These are phyloP conservation scores for Pseudoips prasinana DNA, from an alignment of 2,888 invertebrate species.

Conservation along the genomic window DNA sequence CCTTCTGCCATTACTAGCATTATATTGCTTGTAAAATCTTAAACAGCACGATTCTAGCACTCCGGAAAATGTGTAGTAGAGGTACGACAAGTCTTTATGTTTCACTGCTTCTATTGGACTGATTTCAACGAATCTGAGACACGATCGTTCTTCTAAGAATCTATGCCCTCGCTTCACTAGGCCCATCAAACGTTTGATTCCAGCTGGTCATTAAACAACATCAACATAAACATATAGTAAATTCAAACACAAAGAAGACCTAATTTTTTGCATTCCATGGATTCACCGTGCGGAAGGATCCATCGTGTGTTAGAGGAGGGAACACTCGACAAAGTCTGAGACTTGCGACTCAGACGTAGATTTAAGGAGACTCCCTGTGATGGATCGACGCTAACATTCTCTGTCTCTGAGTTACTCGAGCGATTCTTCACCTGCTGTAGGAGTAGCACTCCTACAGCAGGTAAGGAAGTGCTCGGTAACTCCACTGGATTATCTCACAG, in stretches of 20 bases:
- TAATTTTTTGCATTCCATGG: too few relatives aligned
- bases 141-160: constrained; percentile 50
- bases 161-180: constrained; percentile 48
- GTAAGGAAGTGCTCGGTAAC: neutral
- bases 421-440: neutral
- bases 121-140: constrained; percentile 51
- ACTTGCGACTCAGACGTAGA: too few relatives aligned
- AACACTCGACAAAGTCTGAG: too few relatives aligned
- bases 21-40: constrained; percentile 28
- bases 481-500: too few relatives aligned
- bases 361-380: too few relatives aligned
- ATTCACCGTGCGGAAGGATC: neutral
- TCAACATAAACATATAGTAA: neutral
- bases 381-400: too few relatives aligned
- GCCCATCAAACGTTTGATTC: constrained; percentile 47
- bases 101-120: constrained; percentile 38
- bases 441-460: neutral
- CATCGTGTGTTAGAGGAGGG: neutral
- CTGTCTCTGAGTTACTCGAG: too few relatives aligned
- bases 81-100: constrained; percentile 42
- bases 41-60: constrained; percentile 62
- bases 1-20: constrained; percentile 37
- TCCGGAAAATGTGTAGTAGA: constrained; percentile 59
- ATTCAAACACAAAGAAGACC: too few relatives aligned
- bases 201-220: constrained; percentile 24